These are phyloP conservation scores for Batillaria attramentaria DNA, from an alignment of 1,140 invertebrate genomes.

Conservation along the genomic window DNA sequence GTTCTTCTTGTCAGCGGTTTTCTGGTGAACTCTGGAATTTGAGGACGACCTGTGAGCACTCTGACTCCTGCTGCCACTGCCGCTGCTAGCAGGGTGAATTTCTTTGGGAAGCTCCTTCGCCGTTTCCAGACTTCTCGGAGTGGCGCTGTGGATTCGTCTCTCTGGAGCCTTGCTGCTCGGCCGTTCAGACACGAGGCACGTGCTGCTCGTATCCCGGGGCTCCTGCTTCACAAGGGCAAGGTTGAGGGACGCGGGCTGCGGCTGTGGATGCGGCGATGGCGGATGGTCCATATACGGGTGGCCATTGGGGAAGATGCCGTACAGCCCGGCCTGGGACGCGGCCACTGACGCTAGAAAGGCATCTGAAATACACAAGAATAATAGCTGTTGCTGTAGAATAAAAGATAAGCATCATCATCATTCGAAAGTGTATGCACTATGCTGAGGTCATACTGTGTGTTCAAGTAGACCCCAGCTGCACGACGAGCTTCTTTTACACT, in stretches of 20 bases:
- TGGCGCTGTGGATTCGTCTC: background rate
- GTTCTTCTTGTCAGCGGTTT: background rate
- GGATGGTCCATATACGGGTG: slow-evolving; percentile 23
- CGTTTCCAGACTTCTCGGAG: background rate
- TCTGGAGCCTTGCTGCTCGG: background rate
- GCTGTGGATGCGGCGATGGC: background rate
- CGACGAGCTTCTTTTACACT: no score
- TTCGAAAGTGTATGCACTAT: no score
- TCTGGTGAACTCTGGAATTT: background rate
- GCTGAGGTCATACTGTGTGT: no score
- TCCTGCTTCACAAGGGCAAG: slow-evolving; percentile 25
- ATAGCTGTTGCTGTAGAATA: no score
- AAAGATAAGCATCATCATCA: no score
- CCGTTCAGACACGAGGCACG: background rate
- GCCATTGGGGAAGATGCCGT: slow-evolving; percentile 14
- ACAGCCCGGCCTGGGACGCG: slow-evolving; percentile 27
- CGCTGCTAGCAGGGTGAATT: background rate
- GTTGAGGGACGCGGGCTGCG: background rate
- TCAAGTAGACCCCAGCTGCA: no score
- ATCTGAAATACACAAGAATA: slow-evolving; percentile 18
- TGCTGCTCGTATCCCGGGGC: background rate
- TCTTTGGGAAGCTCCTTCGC: background rate
- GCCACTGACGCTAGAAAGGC: slow-evolving; percentile 27
- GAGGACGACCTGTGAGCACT: background rate
- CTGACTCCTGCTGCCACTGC: slow-evolving; percentile 18